Evolutionary conservation across 2,797 vertebrate species (phyloP).

Genomic region (Malurus splendens): DNA sequence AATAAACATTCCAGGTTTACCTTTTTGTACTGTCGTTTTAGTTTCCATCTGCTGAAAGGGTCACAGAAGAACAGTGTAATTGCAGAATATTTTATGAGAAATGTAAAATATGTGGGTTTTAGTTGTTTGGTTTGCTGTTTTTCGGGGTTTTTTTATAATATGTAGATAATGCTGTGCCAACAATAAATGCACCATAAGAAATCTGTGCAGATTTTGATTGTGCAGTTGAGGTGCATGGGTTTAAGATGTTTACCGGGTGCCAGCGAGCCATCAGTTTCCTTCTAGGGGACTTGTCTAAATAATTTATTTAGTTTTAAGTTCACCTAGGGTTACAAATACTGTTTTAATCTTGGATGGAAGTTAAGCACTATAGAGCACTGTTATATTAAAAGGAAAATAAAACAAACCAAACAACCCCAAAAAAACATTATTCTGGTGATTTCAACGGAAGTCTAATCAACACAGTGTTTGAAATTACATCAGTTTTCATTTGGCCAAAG

Average conservation of each 20-base stretch:
- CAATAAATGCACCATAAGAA: not conserved
- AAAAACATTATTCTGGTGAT: not conserved
- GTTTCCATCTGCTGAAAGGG: not conserved
- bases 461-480: not conserved
- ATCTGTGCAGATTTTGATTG: not conserved
- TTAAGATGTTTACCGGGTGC: not conserved
- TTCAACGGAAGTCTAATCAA: not conserved
- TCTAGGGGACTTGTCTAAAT: not conserved
- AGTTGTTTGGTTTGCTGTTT: not conserved
- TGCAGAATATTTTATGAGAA: not conserved
- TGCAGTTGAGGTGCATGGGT: not conserved
- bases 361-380: not conserved
- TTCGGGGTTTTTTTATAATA: accelerated
- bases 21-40: not conserved
- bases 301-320: not conserved
- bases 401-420: not conserved
- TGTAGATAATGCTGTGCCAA: not conserved
- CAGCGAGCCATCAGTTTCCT: not conserved
- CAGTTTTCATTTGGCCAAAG: not conserved
- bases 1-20: not conserved
- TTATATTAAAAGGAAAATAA: not conserved
- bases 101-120: not conserved
- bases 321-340: not conserved
- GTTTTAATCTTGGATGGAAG: not conserved
- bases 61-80: not conserved